These are phyloP conservation scores for Enteromius mattozi DNA, from an alignment of 2,797 vertebrate species.

Conservation along the genomic window DNA sequence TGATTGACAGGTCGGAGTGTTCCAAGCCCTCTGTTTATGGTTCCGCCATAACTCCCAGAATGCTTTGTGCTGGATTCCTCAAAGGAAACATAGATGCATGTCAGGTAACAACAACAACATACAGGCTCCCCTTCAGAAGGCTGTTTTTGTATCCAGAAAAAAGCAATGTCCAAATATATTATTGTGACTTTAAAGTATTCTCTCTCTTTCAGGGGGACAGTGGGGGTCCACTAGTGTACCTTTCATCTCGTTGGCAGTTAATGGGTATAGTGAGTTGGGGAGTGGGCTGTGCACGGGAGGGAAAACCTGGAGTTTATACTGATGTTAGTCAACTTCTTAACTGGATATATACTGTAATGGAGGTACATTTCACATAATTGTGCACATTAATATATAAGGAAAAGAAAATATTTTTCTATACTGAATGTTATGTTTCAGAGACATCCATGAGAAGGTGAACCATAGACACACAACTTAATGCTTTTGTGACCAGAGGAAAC, in stretches of 20 bases:
- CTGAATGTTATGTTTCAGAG: slow-evolving; percentile 1
- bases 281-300: slow-evolving; percentile 76
- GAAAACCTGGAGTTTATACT: slow-evolving; percentile 79
- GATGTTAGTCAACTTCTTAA: slow-evolving; percentile 72
- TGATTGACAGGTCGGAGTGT: slow-evolving; percentile 70
- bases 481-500: not conserved
- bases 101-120: slow-evolving; percentile 73
- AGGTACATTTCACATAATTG: slow-evolving; percentile 66
- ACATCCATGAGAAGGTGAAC: slow-evolving; percentile 25
- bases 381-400: not conserved
- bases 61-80: slow-evolving; percentile 78
- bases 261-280: slow-evolving; percentile 85
- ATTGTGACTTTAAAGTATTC: not conserved
- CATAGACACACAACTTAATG: not conserved
- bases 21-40: slow-evolving; percentile 72
- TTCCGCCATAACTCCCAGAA: slow-evolving; percentile 72
- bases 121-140: not conserved
- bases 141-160: not conserved
- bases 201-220: slow-evolving; percentile 79
- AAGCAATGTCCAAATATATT: not conserved
- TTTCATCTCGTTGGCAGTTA: slow-evolving; percentile 65
- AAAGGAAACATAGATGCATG: slow-evolving; percentile 78
- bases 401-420: not conserved
- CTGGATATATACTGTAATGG: slow-evolving; percentile 77
- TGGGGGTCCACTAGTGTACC: slow-evolving; percentile 79